These are phyloP conservation scores for Sternotherus odoratus DNA, from an alignment of 2,797 vertebrate species.

Conservation along the genomic window DNA sequence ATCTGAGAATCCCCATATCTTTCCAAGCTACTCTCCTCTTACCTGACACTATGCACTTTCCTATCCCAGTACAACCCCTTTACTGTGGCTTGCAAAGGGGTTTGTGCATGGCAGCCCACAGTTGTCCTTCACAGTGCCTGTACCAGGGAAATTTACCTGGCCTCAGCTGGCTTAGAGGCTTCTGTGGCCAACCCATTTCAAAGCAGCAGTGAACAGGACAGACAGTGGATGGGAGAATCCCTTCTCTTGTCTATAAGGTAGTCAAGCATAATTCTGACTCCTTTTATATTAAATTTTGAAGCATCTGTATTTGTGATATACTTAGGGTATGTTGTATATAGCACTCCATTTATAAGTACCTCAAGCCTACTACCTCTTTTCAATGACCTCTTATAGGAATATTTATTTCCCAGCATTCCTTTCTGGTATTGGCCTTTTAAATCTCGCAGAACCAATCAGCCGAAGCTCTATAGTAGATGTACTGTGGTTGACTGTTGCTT, in stretches of 20 bases:
- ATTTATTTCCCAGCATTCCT: too few species aligned
- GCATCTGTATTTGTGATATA: background rate
- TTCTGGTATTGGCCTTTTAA: background rate
- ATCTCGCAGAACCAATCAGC: slow-evolving; percentile 2
- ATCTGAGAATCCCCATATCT: background rate
- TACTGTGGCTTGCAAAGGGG: background rate
- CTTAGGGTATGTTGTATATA: background rate
- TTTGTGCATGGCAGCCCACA: background rate
- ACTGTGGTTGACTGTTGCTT: background rate
- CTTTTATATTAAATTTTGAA: background rate
- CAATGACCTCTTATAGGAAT: background rate
- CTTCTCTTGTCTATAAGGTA: background rate
- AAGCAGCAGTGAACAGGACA: background rate
- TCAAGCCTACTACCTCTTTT: background rate
- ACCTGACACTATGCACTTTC: too few species aligned
- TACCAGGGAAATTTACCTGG: too few species aligned
- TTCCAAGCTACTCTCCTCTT: background rate
- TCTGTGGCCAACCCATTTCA: background rate
- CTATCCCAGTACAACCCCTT: too few species aligned
- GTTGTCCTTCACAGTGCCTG: too few species aligned
- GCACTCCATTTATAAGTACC: background rate
- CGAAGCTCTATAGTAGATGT: background rate
- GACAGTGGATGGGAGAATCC: too few species aligned
- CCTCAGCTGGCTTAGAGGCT: too few species aligned
- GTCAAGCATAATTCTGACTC: background rate